These are phyloP conservation scores for Gymnocheta viridis DNA, from an alignment of 2,888 invertebrate genomes.

Conservation along the genomic window DNA sequence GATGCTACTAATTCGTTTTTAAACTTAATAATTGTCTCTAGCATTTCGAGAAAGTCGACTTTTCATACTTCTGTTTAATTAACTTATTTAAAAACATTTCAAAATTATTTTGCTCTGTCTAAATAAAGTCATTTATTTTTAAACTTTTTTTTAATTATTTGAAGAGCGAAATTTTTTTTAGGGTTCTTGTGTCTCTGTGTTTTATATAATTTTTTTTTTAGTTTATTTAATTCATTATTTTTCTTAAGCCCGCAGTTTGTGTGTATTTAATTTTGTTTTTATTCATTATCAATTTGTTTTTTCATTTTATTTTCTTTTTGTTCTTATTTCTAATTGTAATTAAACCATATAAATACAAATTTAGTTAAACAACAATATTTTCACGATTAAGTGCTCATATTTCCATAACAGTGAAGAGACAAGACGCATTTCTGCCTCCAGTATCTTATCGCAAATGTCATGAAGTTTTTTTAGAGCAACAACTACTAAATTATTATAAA, in stretches of 20 bases:
- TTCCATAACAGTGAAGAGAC: neutral
- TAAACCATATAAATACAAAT: constrained; percentile 18
- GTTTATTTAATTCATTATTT: constrained; percentile 35
- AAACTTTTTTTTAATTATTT: neutral
- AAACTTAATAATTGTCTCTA: neutral
- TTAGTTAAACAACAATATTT: constrained; percentile 11
- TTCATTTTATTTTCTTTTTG: constrained; percentile 14
- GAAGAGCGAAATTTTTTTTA: constrained; percentile 23
- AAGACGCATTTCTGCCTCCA: neutral
- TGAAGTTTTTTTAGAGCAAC: constrained; percentile 8
- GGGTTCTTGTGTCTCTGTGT: neutral
- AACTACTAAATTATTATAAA: constrained; percentile 6
- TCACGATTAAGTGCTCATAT: neutral
- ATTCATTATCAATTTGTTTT: constrained; percentile 56
- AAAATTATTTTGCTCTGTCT: constrained; percentile 4
- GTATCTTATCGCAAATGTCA: constrained; percentile 43
- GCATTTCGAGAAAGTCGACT: neutral
- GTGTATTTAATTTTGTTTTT: constrained; percentile 51
- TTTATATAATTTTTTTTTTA: neutral
- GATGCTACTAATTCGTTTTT: constrained; percentile 60
- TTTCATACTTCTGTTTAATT: constrained; percentile 8
- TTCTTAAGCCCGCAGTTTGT: constrained; percentile 50
- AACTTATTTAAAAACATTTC: constrained; percentile 1
- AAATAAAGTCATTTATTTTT: constrained; percentile 17
- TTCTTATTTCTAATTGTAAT: constrained; percentile 25